Conservation (phyloP, 1,140 invertebrate genomes). For the Hirudo medicinalis region DNA sequence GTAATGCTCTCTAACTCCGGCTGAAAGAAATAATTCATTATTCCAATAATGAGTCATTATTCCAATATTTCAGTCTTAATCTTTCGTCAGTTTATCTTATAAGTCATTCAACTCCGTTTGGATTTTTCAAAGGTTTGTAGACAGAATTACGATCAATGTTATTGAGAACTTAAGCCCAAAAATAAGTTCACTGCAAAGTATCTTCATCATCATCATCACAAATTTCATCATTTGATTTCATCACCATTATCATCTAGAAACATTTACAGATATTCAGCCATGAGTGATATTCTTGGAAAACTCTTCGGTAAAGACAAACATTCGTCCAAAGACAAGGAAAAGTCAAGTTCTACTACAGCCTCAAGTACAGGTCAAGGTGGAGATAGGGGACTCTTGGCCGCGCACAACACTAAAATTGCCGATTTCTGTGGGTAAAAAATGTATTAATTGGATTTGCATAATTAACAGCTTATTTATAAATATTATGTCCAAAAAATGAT, state of each 20-base stretch:
- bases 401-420: not conserved
- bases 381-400: not conserved
- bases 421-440: slow-evolving; percentile 9
- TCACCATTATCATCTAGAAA: not conserved
- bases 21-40: too few relatives aligned
- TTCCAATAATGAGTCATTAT: too few relatives aligned
- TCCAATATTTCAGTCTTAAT: too few relatives aligned
- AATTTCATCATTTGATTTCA: not conserved
- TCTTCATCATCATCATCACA: not conserved
- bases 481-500: not conserved
- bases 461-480: not conserved
- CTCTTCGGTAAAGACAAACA: slow-evolving; percentile 2
- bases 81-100: too few relatives aligned
- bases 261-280: not conserved
- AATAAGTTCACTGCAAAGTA: too few relatives aligned
- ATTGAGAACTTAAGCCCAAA: too few relatives aligned
- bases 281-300: slow-evolving; percentile 8
- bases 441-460: too few relatives aligned
- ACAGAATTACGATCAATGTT: too few relatives aligned
- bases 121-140: too few relatives aligned
- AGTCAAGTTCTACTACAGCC: not conserved
- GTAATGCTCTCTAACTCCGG: too few relatives aligned
- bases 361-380: not conserved
- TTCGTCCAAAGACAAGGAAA: slow-evolving; percentile 1
- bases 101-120: too few relatives aligned